Conservation (phyloP, 2,888 invertebrate genomes). For the Agrochola macilenta region DNA sequence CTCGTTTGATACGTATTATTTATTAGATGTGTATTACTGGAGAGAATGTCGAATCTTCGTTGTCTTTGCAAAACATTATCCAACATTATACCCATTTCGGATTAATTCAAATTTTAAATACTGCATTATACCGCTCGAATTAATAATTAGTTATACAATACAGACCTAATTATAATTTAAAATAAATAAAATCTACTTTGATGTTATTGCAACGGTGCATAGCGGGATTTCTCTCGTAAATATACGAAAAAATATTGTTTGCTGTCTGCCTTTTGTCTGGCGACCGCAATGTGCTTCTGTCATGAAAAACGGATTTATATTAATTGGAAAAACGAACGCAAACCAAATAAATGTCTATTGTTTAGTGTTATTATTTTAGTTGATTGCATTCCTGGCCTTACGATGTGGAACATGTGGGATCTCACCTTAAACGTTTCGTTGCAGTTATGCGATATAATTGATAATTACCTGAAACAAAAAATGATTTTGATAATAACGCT, state of each 20-base stretch:
- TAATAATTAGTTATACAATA: slow-evolving; percentile 20
- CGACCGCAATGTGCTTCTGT: slow-evolving; percentile 29
- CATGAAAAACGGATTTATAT: slow-evolving; percentile 36
- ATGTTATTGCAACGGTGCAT: slow-evolving; percentile 34
- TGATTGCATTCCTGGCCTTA: slow-evolving; percentile 38
- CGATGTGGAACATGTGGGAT: slow-evolving; percentile 49
- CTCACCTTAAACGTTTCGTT: slow-evolving; percentile 81
- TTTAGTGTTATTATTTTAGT: slow-evolving; percentile 19
- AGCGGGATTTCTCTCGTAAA: slow-evolving; percentile 40
- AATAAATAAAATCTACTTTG: slow-evolving; percentile 9
- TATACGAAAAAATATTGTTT: slow-evolving; percentile 4
- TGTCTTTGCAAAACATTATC: slow-evolving; percentile 4
- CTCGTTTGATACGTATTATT: slow-evolving; percentile 32
- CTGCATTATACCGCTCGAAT: slow-evolving; percentile 14
- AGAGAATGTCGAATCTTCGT: background rate
- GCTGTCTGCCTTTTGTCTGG: slow-evolving; percentile 19
- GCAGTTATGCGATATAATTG: slow-evolving; percentile 64
- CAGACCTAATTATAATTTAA: slow-evolving; percentile 4
- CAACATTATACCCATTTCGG: slow-evolving; percentile 11
- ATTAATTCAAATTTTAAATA: slow-evolving; percentile 13
- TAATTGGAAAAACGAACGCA: slow-evolving; percentile 32
- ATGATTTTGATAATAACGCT: slow-evolving; percentile 62
- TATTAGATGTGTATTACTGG: background rate
- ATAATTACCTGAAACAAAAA: slow-evolving; percentile 86
- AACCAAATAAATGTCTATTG: slow-evolving; percentile 13